A percentile compares a stretch with the other conserved stretches of the same genome.
These are phyloP conservation scores for Criorhina ranunculi DNA, from an alignment of 2,888 invertebrate genomes.

Conservation along the genomic window DNA sequence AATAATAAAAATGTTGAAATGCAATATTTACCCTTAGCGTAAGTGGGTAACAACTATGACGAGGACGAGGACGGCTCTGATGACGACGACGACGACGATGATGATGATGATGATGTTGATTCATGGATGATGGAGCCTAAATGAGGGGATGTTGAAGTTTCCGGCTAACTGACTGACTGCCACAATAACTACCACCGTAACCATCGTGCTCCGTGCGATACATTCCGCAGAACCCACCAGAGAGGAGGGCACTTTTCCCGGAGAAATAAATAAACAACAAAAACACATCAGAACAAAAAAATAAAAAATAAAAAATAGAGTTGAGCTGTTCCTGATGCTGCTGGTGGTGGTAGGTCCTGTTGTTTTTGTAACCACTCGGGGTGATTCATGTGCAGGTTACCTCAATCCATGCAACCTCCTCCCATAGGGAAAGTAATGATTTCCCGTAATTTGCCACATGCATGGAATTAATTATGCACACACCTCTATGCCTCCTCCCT, in stretches of 20 bases:
- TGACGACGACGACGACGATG: slow-evolving; percentile 16
- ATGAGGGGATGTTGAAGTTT: slow-evolving; percentile 71
- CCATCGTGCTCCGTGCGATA: slow-evolving; percentile 14
- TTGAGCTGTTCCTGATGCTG: slow-evolving; percentile 38
- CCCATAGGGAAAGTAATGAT: slow-evolving; percentile 76
- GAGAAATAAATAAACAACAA: slow-evolving; percentile 46
- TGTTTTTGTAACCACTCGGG: too few species aligned
- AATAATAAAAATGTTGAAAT: slow-evolving; percentile 69
- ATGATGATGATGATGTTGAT: slow-evolving; percentile 28
- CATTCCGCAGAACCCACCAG: slow-evolving; percentile 8
- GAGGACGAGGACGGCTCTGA: slow-evolving; percentile 25
- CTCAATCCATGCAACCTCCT: slow-evolving; percentile 33
- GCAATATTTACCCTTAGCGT: slow-evolving; percentile 71
- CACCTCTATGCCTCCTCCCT: slow-evolving; percentile 40
- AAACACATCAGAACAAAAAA: slow-evolving; percentile 32
- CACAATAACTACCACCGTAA: slow-evolving; percentile 57
- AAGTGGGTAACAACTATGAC: slow-evolving; percentile 71
- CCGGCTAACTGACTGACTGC: slow-evolving; percentile 76
- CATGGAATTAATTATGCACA: slow-evolving; percentile 78
- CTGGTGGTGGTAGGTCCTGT: not conserved
- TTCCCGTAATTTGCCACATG: slow-evolving; percentile 79
- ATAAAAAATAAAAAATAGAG: slow-evolving; percentile 47
- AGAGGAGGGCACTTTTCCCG: slow-evolving; percentile 29
- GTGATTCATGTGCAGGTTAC: slow-evolving; percentile 38
- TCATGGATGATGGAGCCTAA: slow-evolving; percentile 55